Evolutionary conservation across 2,797 vertebrate genomes (phyloP).

Genomic region (Telmatherina bonti): DNA sequence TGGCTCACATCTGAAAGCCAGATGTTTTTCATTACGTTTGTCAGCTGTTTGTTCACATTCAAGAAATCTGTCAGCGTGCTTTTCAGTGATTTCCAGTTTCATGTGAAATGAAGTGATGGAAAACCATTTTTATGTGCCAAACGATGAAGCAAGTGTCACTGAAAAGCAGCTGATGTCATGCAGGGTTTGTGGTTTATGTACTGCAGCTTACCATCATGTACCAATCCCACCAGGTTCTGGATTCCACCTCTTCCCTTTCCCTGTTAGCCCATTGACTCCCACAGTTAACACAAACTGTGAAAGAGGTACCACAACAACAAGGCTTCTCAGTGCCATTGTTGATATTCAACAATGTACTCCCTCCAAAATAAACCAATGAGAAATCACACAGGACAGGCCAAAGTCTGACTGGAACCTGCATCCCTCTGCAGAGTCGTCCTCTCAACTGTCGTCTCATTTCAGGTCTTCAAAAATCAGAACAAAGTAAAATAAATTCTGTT

Average conservation of each 20-base stretch:
- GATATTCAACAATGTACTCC: slow-evolving; percentile 92
- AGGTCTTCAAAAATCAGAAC: slow-evolving; percentile 2
- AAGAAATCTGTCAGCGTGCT: slow-evolving; percentile 56
- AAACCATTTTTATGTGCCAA: background rate
- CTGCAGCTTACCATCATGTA: slow-evolving; percentile 84
- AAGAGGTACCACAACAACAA: slow-evolving; percentile 89
- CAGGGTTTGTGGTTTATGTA: slow-evolving; percentile 76
- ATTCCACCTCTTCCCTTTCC: slow-evolving; percentile 89
- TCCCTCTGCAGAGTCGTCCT: slow-evolving; percentile 47
- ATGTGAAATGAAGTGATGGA: background rate
- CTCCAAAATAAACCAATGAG: slow-evolving; percentile 53
- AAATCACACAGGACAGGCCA: slow-evolving; percentile 31
- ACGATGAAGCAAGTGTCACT: slow-evolving; percentile 40
- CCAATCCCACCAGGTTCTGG: slow-evolving; percentile 83
- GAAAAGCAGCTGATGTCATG: slow-evolving; percentile 69
- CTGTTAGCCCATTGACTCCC: slow-evolving; percentile 90
- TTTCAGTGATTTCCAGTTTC: slow-evolving; percentile 57
- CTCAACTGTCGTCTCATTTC: slow-evolving; percentile 59
- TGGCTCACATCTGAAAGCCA: slow-evolving; percentile 31
- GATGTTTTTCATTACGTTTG: slow-evolving; percentile 39
- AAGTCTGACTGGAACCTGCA: slow-evolving; percentile 28
- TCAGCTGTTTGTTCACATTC: slow-evolving; percentile 59
- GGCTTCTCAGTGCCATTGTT: slow-evolving; percentile 87
- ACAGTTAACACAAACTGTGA: slow-evolving; percentile 92
- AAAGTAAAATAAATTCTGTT: background rate